Evolutionary conservation across 2,888 invertebrate genomes (phyloP), one percentile per base, ranked within the genome.

Genomic region (Heliconius hortense): DNA sequence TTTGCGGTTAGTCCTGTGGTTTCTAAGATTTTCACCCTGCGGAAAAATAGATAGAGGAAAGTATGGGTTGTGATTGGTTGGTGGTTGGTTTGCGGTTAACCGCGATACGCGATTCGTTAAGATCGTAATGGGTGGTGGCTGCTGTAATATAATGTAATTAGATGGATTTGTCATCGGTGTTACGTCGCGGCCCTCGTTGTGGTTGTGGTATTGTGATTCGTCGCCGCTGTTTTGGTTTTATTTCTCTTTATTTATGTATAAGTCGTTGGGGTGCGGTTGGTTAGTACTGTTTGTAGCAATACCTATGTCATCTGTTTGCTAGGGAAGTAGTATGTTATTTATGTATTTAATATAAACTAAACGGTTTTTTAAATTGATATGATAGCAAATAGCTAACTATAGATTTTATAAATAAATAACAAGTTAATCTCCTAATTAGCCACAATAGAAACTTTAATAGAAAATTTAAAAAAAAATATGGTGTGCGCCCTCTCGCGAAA

Each of bases 1-100:
- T 93, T 94, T 94, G 94, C 85, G 94, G 94, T 94, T 94, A 93
- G 91, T 87, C 89, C 84, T 95, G 95, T 90, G 95, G 95, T 95
- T 95, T 93, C 92, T 92, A 94, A 94, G 94, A 94, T 93, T 92
- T 93, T 91, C 94, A 91, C 92, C 91, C 91, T 90, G 86, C 83
- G 90, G 93, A 93, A 93, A 94, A 94, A 94, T 92, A 90, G 83
- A 89, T 91, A 88, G 87, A 88, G 89, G 90, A 92, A 93, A 92
- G 90, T 92, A 90, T 90, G 90, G 88, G 85, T 74, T 84, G 87
- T 85, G 90, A 94, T 94, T 94, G 94, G 94, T 89, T 81, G 87
- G 82, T 82, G 80, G 81, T 78, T 91, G 84, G 90, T 89, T 90
- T 94, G 94, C 84, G 94, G 94, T 93, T 94, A 93, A 92, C 92